These are phyloP conservation scores for Aspidapion aeneum DNA, from an alignment of 2,888 invertebrate genomes.

Conservation along the genomic window DNA sequence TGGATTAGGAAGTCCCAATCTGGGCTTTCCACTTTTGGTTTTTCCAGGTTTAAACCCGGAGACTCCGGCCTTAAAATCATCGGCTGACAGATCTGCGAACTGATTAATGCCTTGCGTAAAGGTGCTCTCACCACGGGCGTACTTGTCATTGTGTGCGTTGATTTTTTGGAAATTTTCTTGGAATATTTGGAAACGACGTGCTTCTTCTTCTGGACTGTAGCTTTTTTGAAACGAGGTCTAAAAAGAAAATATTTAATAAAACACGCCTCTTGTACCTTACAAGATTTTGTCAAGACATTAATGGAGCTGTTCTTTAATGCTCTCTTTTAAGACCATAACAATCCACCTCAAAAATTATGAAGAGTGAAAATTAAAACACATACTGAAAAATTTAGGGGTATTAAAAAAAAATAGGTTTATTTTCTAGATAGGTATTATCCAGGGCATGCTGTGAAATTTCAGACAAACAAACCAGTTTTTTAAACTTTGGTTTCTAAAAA, in stretches of 20 bases:
- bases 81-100: constrained; percentile 23
- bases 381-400: too few relatives aligned
- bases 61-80: constrained; percentile 20
- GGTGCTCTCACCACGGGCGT: constrained; percentile 20
- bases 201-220: constrained; percentile 25
- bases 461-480: too few relatives aligned
- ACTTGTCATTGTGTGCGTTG: constrained; percentile 25
- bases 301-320: neutral
- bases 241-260: constrained; percentile 6
- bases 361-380: too few relatives aligned
- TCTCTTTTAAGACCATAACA: too few relatives aligned
- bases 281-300: too few relatives aligned
- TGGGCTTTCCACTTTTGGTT: neutral
- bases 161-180: constrained; percentile 20
- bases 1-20: neutral
- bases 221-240: constrained; percentile 21
- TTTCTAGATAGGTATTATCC: too few relatives aligned
- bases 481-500: too few relatives aligned
- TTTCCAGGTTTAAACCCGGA: neutral
- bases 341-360: too few relatives aligned
- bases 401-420: too few relatives aligned
- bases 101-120: constrained; percentile 22
- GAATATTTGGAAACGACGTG: constrained; percentile 21
- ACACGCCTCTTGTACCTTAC: too few relatives aligned
- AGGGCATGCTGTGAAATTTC: too few relatives aligned